Percentiles rank a stretch among this genome's conserved stretches.
Evolutionary conservation across 2,113 vertebrate species (phyloP).

Genomic region (Mormyrus iriodes): DNA sequence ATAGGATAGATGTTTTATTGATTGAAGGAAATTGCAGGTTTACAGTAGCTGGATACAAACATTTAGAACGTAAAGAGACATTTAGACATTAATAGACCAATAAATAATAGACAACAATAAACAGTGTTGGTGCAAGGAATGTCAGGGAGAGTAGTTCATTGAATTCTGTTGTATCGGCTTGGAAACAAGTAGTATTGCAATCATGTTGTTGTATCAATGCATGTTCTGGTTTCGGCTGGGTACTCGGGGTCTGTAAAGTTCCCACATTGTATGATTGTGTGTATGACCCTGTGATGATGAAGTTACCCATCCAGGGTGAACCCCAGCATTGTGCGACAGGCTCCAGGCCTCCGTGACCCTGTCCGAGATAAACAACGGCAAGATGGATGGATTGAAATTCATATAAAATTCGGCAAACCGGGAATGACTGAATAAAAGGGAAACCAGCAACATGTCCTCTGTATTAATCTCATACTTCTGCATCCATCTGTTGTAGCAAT

Average conservation of each 20-base stretch:
- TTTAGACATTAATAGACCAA: not conserved
- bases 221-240: not conserved
- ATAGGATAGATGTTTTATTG: not conserved
- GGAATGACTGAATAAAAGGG: slow-evolving; percentile 2
- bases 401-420: not conserved
- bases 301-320: not conserved
- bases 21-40: not conserved
- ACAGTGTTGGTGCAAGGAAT: not conserved
- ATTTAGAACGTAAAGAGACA: not conserved
- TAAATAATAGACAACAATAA: not conserved
- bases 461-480: not conserved
- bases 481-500: not conserved
- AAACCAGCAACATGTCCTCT: not conserved
- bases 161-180: not conserved
- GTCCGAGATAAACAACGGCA: not conserved
- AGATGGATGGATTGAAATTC: slow-evolving; percentile 1
- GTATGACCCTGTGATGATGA: not conserved
- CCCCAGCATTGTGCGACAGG: not conserved
- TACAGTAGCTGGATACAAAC: not conserved
- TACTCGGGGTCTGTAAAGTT: not conserved
- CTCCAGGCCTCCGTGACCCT: not conserved
- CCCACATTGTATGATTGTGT: not conserved
- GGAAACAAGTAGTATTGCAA: not conserved
- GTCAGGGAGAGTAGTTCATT: not conserved
- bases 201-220: not conserved